phyloP scores from a whole-genome alignment of 1,140 invertebrate species.

The Bombus superbus region DNA sequence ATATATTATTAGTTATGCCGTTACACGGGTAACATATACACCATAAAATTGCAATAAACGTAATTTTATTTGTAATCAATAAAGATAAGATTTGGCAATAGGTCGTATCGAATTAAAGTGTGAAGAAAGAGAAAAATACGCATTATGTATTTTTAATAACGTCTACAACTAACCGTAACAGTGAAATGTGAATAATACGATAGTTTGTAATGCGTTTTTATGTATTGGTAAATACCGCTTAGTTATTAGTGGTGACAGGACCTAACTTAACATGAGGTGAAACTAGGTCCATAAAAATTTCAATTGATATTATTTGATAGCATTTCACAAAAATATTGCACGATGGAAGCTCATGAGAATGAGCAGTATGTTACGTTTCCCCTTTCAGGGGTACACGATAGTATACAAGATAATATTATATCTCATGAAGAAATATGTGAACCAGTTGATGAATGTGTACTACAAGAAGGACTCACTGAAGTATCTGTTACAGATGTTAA shows the following conservation, averaged over 20 bases:
- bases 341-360: constrained; percentile 76
- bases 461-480: constrained; percentile 67
- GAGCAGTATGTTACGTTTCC: constrained; percentile 78
- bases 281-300: constrained; percentile 62
- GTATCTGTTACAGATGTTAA: constrained; percentile 56
- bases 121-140: not conserved
- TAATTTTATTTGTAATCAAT: constrained; percentile 8
- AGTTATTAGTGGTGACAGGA: constrained; percentile 43
- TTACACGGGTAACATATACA: not conserved
- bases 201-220: constrained; percentile 5
- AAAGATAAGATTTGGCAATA: not conserved
- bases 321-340: constrained; percentile 7
- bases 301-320: not conserved
- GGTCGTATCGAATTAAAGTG: not conserved
- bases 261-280: constrained; percentile 72
- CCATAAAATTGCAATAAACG: not conserved
- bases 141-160: not conserved
- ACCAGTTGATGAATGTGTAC: constrained; percentile 69
- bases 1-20: not conserved
- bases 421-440: constrained; percentile 79
- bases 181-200: constrained; percentile 4
- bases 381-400: constrained; percentile 69
- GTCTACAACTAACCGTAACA: not conserved
- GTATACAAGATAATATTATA: constrained; percentile 72
- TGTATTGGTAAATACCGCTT: constrained; percentile 19